Conservation (phyloP, 2,888 invertebrate species). For the Chelonus formosanus region DNA sequence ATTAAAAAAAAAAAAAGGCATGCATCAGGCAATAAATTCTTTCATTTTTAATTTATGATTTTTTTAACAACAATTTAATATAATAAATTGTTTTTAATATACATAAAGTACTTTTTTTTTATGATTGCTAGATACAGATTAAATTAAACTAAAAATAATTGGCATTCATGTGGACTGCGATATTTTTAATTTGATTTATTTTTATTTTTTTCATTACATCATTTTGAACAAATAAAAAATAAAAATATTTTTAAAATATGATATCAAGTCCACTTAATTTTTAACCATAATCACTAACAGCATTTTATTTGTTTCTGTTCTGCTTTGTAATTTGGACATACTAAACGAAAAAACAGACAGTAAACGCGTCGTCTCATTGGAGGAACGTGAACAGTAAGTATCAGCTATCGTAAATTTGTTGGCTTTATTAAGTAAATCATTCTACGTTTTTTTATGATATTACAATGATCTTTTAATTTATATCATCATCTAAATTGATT, state of each 20-base stretch:
- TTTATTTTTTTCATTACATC: too few species aligned
- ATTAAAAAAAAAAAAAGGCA: too few species aligned
- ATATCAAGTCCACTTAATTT: constrained; percentile 33
- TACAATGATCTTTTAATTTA: background rate
- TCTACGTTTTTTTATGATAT: background rate
- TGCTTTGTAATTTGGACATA: constrained; percentile 68
- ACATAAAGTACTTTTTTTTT: too few species aligned
- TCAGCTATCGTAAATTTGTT: constrained; percentile 33
- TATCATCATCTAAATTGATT: too few species aligned
- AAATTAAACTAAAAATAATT: too few species aligned
- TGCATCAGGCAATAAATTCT: too few species aligned
- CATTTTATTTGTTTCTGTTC: constrained; percentile 66
- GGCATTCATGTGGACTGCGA: too few species aligned
- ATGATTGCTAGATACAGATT: too few species aligned
- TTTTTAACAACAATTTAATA: too few species aligned
- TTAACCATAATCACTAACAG: constrained; percentile 62
- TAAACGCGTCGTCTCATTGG: constrained; percentile 79
- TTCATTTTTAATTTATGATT: too few species aligned
- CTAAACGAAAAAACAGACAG: constrained; percentile 73
- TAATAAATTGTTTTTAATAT: too few species aligned
- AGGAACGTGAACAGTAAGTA: constrained; percentile 88
- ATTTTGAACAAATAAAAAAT: background rate
- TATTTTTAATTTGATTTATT: too few species aligned
- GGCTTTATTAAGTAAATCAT: background rate
- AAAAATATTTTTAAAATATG: constrained; percentile 21